These are phyloP conservation scores for Hucho hucho DNA, from an alignment of 2,113 vertebrate genomes.

Conservation along the genomic window DNA sequence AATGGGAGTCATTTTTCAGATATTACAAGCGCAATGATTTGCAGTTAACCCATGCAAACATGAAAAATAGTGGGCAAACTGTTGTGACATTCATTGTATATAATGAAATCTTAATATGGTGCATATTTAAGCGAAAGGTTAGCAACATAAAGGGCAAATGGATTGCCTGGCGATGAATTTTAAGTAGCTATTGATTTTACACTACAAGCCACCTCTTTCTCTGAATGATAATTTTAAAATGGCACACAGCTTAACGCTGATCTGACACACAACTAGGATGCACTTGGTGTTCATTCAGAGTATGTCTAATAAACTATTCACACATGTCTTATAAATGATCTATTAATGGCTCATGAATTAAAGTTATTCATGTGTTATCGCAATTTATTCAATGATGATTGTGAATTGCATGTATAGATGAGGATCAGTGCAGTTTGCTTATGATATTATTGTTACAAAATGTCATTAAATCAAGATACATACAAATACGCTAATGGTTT, in stretches of 20 bases:
- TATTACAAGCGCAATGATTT: conserved; percentile 70
- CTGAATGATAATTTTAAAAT: conserved; percentile 81
- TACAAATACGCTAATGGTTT: too few relatives aligned
- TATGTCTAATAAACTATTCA: not conserved
- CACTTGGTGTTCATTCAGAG: conserved; percentile 29
- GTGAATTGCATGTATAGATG: too few relatives aligned
- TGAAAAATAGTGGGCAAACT: conserved; percentile 67
- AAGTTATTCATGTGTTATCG: too few relatives aligned
- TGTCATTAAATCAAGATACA: too few relatives aligned
- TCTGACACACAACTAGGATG: conserved; percentile 56
- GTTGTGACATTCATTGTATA: conserved; percentile 82
- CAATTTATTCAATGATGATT: not conserved
- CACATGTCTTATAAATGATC: not conserved
- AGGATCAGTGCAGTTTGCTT: too few relatives aligned
- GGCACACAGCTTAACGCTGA: conserved; percentile 67
- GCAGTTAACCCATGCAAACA: conserved; percentile 77
- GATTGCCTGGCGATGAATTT: conserved; percentile 82
- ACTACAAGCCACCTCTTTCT: conserved; percentile 78
- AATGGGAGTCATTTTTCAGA: conserved; percentile 70
- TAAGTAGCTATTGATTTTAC: conserved; percentile 84
- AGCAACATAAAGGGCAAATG: conserved; percentile 84
- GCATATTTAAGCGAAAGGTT: conserved; percentile 85
- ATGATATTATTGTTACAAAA: too few relatives aligned
- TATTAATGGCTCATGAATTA: too few relatives aligned
- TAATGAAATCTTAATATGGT: conserved; percentile 85